Conservation (phyloP, 1,140 invertebrate species). For the silkworm (Bombyx mori) region DNA sequence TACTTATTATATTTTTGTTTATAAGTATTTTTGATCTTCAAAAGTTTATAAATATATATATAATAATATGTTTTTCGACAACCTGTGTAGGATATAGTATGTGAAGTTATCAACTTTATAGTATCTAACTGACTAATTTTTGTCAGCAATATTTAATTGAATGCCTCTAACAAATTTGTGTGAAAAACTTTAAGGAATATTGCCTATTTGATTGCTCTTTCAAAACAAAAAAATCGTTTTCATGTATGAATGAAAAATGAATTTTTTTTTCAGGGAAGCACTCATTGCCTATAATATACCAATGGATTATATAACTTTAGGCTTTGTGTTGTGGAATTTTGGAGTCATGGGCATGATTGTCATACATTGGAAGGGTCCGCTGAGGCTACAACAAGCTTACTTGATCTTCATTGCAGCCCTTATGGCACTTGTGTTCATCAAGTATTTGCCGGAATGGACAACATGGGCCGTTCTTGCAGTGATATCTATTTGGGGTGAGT, state of each 20-base stretch:
- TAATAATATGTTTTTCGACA: no score
- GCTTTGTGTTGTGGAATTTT: slow-evolving; percentile 97
- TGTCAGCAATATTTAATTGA: no score
- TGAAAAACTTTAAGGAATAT: no score
- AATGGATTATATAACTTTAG: slow-evolving; percentile 93
- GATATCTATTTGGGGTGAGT: slow-evolving; percentile 97
- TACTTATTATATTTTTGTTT: no score
- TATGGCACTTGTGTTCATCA: slow-evolving; percentile 99
- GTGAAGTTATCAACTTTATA: no score
- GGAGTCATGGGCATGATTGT: slow-evolving; percentile 97
- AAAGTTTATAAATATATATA: no score
- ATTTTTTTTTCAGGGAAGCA: slow-evolving; percentile 81
- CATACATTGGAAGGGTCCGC: slow-evolving; percentile 98
- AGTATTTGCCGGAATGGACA: slow-evolving; percentile 99
- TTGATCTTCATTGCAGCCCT: slow-evolving; percentile 96
- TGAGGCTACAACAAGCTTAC: slow-evolving; percentile 96
- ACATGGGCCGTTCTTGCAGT: slow-evolving; percentile 97
- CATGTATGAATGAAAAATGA: neutral
- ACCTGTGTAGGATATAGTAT: no score
- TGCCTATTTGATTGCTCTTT: no score
- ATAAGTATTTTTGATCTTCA: no score
- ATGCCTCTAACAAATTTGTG: no score
- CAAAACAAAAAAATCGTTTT: no score
- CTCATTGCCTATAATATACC: slow-evolving; percentile 95
- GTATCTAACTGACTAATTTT: no score